Evolutionary conservation across 2,888 invertebrate species (phyloP).

Genomic region (Dimorphilus gyrociliatus): DNA sequence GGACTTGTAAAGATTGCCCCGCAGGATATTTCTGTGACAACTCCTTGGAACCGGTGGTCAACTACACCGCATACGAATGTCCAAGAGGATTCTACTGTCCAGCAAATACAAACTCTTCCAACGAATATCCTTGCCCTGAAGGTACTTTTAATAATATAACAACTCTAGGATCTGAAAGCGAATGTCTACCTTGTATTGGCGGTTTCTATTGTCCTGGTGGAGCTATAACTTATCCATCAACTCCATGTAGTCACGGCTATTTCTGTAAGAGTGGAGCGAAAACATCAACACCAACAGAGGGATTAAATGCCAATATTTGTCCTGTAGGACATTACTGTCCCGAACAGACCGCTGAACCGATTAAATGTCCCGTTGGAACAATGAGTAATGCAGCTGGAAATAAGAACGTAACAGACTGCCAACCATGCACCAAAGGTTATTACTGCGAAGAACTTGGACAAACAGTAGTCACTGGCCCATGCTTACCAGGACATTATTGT

Average conservation of each 20-base stretch:
- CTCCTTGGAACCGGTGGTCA: constrained; percentile 19
- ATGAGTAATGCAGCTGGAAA: constrained; percentile 24
- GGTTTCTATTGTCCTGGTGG: constrained; percentile 14
- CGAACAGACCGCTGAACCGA: constrained; percentile 15
- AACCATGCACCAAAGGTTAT: constrained; percentile 22
- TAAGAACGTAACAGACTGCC: constrained; percentile 20
- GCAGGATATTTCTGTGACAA: constrained; percentile 31
- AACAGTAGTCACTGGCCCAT: constrained; percentile 19
- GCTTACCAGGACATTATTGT: constrained; percentile 28
- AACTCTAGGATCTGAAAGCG: constrained; percentile 14
- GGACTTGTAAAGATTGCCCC: constrained; percentile 24
- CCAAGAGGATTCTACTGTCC: constrained; percentile 28
- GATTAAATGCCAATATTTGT: constrained; percentile 21
- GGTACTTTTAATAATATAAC: constrained; percentile 29
- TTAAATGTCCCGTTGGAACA: constrained; percentile 17
- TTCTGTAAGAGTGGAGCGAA: constrained; percentile 23
- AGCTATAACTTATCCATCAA: constrained; percentile 20
- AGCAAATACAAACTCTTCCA: constrained; percentile 18
- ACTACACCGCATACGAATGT: constrained; percentile 23
- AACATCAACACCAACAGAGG: constrained; percentile 22
- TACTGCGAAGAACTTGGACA: constrained; percentile 23
- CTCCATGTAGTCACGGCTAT: constrained; percentile 24
- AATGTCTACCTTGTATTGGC: constrained; percentile 24
- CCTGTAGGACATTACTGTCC: constrained; percentile 31
- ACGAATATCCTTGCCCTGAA: constrained; percentile 22